phyloP scores from a whole-genome alignment of 2,888 invertebrate species.

The Drosophila koepferae region DNA sequence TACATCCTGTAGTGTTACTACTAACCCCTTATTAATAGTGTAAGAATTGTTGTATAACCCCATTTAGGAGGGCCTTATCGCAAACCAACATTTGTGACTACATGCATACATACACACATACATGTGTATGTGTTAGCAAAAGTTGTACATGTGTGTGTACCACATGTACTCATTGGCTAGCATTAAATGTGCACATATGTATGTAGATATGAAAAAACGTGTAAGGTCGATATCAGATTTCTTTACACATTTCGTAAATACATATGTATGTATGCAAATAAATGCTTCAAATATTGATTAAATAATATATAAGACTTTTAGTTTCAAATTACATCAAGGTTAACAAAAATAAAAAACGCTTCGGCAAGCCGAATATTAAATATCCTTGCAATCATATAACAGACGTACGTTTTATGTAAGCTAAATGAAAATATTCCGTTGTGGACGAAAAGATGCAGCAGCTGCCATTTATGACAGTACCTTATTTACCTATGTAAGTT shows the following conservation, averaged over 20 bases:
- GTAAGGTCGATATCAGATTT: conserved; percentile 1
- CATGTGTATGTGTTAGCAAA: conserved; percentile 4
- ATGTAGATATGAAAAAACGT: conserved; percentile 27
- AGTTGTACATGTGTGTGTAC: conserved; percentile 17
- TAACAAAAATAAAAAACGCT: neutral
- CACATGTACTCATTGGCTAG: conserved; percentile 16
- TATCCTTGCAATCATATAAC: neutral
- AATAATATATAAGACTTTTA: conserved; percentile 1
- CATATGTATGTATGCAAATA: conserved; percentile 22
- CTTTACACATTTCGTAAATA: conserved; percentile 8
- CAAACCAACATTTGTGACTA: conserved; percentile 47
- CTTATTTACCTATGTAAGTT: neutral
- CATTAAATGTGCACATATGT: conserved; percentile 7
- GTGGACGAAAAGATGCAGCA: neutral
- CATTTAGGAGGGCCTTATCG: conserved; percentile 58
- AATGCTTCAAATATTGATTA: neutral
- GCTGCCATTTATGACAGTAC: neutral
- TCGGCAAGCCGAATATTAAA: conserved; percentile 7
- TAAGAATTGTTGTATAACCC: conserved; percentile 76
- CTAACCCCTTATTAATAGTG: conserved; percentile 76
- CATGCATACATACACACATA: conserved; percentile 20
- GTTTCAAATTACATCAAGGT: neutral
- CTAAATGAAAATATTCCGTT: neutral
- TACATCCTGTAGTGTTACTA: conserved; percentile 67
- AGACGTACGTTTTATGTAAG: neutral